These are phyloP conservation scores for Babyrousa celebensis DNA, from an alignment of 2,797 vertebrate genomes.

Conservation along the genomic window DNA sequence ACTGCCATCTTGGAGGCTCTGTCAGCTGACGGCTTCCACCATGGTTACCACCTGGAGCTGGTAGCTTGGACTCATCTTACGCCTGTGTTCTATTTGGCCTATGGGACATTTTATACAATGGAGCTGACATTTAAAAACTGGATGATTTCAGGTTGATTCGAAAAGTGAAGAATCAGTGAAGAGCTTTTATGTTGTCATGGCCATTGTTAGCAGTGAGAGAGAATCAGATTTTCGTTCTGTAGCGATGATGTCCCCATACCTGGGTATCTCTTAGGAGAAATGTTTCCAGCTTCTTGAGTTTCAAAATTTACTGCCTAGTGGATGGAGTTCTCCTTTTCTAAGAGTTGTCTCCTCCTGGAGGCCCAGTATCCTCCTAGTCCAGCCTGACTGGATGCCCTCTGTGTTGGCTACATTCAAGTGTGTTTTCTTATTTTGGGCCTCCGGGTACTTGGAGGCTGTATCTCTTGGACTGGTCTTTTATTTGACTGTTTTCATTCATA, in stretches of 20 bases:
- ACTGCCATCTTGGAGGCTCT: not conserved
- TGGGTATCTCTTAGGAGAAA: not conserved
- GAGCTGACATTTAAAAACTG: not conserved
- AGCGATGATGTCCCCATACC: not conserved
- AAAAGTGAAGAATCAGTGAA: constrained; percentile 42
- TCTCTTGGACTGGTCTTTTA: not conserved
- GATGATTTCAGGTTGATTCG: constrained; percentile 7
- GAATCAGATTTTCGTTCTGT: not conserved
- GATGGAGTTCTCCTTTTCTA: not conserved
- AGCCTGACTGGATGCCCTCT: accelerated
- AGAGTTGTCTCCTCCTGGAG: not conserved
- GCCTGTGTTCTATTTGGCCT: not conserved
- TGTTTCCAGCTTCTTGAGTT: not conserved
- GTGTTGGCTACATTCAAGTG: not conserved
- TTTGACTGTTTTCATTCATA: not conserved
- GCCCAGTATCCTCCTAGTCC: not conserved
- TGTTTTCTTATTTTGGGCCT: not conserved
- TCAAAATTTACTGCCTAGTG: not conserved
- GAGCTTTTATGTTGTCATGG: not conserved
- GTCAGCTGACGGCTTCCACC: not conserved
- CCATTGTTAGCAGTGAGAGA: not conserved
- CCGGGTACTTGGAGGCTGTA: not conserved
- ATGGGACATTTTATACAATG: not conserved
- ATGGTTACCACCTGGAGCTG: not conserved
- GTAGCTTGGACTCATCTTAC: not conserved